Percentiles rank a stretch among this genome's conserved stretches.
phyloP scores from a whole-genome alignment of 2,888 invertebrate species.

The Isoperla grammatica region DNA sequence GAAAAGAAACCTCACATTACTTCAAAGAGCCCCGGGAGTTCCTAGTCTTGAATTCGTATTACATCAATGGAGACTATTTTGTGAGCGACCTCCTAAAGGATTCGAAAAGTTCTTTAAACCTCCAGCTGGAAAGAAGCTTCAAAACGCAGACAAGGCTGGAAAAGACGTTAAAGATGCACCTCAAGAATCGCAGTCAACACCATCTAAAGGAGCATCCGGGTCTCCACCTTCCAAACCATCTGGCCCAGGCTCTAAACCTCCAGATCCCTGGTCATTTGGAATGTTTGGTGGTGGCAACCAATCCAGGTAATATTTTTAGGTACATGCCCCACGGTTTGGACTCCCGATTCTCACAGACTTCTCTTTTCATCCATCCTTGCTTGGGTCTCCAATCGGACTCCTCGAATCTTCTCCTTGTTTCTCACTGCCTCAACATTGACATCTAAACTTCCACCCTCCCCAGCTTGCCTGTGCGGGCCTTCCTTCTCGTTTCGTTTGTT shows the following conservation, averaged over 20 bases:
- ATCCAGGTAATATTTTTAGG: constrained; percentile 12
- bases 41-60: constrained; percentile 54
- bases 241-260: constrained; percentile 40
- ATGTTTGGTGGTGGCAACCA: constrained; percentile 43
- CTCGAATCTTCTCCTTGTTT: no score
- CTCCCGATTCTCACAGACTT: no score
- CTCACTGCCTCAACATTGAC: no score
- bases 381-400: no score
- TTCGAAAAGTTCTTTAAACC: constrained; percentile 89
- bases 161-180: constrained; percentile 35
- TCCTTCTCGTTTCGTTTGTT: no score
- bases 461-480: no score
- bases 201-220: constrained; percentile 43
- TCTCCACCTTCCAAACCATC: constrained; percentile 44
- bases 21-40: constrained; percentile 45
- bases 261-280: constrained; percentile 49
- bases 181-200: constrained; percentile 39
- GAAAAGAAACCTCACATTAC: constrained; percentile 40
- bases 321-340: no score
- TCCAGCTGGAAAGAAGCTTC: constrained; percentile 41
- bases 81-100: constrained; percentile 83
- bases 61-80: constrained; percentile 58
- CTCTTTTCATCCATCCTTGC: no score
- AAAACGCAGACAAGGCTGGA: constrained; percentile 41
- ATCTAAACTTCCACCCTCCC: no score